Conservation (phyloP, 2,888 invertebrate genomes). For the Elysia crispata region DNA sequence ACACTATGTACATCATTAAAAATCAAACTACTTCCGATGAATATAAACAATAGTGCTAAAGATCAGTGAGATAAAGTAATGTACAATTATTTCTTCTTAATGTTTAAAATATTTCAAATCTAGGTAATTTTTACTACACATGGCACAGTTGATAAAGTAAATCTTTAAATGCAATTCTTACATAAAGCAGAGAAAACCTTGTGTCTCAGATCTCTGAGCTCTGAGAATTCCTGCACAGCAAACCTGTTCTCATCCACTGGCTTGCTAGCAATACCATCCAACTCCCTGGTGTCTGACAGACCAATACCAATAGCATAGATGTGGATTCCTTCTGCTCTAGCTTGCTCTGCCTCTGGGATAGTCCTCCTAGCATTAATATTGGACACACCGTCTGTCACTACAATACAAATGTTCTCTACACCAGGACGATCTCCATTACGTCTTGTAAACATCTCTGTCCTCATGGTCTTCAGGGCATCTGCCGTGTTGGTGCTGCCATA, state of each 20-base stretch:
- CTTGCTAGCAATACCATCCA: conserved; percentile 62
- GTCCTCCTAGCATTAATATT: conserved; percentile 64
- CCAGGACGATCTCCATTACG: conserved; percentile 60
- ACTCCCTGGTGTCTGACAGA: conserved; percentile 59
- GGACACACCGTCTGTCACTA: conserved; percentile 66
- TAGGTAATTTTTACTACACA: no score
- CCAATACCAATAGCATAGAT: conserved; percentile 61
- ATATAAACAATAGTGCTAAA: no score
- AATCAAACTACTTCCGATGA: no score
- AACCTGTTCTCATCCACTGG: conserved; percentile 61
- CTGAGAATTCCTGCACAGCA: conserved; percentile 56
- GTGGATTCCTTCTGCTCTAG: conserved; percentile 55
- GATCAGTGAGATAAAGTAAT: no score
- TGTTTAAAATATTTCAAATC: no score
- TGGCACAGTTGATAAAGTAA: no score
- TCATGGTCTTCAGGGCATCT: conserved; percentile 58
- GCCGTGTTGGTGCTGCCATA: conserved; percentile 65
- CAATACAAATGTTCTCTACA: conserved; percentile 59
- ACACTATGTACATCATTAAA: no score
- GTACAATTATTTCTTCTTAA: no score
- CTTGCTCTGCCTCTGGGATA: conserved; percentile 63
- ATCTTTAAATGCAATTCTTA: conserved; percentile 52
- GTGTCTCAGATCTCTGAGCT: conserved; percentile 54
- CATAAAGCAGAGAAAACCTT: conserved; percentile 57
- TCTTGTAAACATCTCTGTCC: conserved; percentile 57